Percentiles rank a stretch among this genome's conserved stretches.
Conservation (phyloP, 2,797 vertebrate genomes). For the Sebastiscus albofasciatus region DNA sequence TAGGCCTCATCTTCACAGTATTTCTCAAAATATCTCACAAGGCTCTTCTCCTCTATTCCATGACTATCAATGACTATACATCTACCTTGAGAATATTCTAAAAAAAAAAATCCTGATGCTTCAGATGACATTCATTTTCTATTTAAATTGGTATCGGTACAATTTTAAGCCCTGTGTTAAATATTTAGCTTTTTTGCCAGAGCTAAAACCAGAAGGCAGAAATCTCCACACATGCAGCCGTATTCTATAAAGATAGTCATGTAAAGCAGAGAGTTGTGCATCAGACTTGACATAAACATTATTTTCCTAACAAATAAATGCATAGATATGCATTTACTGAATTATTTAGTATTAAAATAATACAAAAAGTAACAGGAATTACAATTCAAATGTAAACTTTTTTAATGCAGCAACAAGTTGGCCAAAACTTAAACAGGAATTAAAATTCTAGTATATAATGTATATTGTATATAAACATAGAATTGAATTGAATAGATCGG, state of each 20-base stretch:
- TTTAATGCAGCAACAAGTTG: no score
- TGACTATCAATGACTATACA: slow-evolving; percentile 29
- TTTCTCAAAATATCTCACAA: slow-evolving; percentile 45
- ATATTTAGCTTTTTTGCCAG: background rate
- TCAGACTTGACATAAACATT: no score
- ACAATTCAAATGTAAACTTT: no score
- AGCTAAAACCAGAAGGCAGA: background rate
- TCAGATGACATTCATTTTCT: background rate
- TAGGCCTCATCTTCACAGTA: slow-evolving; percentile 35
- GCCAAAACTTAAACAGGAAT: no score
- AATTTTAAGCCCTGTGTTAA: background rate
- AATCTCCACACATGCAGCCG: background rate
- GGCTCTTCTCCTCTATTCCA: slow-evolving; percentile 17
- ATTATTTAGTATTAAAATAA: no score
- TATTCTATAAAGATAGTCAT: background rate
- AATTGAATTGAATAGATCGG: background rate
- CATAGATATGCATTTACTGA: no score
- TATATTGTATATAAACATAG: no score
- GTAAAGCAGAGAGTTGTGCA: background rate
- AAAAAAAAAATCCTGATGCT: background rate
- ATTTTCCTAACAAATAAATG: no score
- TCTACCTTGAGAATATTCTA: slow-evolving; percentile 13
- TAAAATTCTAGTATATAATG: no score
- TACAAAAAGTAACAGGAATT: no score
- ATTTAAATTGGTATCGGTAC: background rate